Evolutionary conservation across 2,113 vertebrate species (phyloP).

Genomic region (Platysteira castanea): DNA sequence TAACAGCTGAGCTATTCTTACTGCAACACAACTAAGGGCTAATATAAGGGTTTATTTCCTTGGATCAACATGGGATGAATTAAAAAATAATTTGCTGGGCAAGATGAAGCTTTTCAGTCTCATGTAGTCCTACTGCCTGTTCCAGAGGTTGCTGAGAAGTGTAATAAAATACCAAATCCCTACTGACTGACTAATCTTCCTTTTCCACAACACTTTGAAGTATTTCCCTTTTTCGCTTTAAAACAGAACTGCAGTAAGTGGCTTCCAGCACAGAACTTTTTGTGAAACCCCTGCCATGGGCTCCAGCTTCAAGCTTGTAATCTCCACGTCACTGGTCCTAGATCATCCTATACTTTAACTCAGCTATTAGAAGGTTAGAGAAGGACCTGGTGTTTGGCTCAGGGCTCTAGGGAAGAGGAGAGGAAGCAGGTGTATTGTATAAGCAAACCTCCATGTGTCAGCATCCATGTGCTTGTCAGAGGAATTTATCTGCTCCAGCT

Average conservation of each 20-base stretch:
- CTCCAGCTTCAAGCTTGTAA: not conserved
- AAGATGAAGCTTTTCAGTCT: not conserved
- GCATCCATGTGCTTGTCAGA: not conserved
- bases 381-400: not conserved
- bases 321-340: not conserved
- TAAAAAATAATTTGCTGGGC: slow-evolving; percentile 18
- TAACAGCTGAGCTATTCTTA: not conserved
- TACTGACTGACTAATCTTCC: slow-evolving; percentile 61
- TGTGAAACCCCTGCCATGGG: not conserved
- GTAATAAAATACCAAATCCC: not conserved
- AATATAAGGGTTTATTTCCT: slow-evolving; percentile 7
- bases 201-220: slow-evolving; percentile 42
- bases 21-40: not conserved
- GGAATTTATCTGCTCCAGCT: slow-evolving; percentile 7
- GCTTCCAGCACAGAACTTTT: not conserved
- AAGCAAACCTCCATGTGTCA: not conserved
- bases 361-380: not conserved
- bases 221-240: slow-evolving; percentile 23
- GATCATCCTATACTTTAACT: not conserved
- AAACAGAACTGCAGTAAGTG: not conserved
- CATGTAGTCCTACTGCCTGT: not conserved
- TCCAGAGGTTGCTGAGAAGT: not conserved
- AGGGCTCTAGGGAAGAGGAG: not conserved
- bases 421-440: slow-evolving; percentile 4
- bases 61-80: not conserved